Base-by-base conservation (phyloP, 2,797 vertebrate genomes). In the Rhodeus uyekii region DNA sequence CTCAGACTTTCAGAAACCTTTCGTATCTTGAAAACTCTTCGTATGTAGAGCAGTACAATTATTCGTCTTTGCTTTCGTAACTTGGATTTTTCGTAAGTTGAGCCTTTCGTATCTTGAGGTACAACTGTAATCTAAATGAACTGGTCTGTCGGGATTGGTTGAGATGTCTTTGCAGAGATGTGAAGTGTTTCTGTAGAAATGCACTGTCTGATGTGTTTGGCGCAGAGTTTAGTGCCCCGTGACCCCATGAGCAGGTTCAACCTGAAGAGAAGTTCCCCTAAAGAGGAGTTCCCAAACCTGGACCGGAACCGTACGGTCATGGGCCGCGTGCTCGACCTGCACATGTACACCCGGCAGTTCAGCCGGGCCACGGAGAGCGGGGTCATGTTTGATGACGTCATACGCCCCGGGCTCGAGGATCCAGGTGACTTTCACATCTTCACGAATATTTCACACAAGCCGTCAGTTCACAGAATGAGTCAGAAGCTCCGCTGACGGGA, bases 221-320 rank as follows among this genome's bases (percentile, higher is more conserved):
- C 50, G 16, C 81, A 94, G 93, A 92, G 83, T 81, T 39, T 92
- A 86, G 79, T 89, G 14, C 93, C 92, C 0, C 85, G 85, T 1
- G 92, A 93, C 69, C 92, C 93, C 38, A 91, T 91, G 89, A 78
- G 87, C 82, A 89, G 61, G 76, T 88, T 95, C 83, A 89, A 86
- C 68, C 87, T 94, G 78, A 91, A 68, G 80, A 90, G 93, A 80
- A 60, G 89, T 16, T 90, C 92, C 13, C 91, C 93, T 1, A 89
- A 91, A n/a, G 92, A 94, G 1, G 94, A 95, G 91, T 95, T 93
- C 75, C 94, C 94, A 6, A 85, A 89, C 87, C 90, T 95, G 65
- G 27, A 69, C 19, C 71, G 89, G 63, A 94, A 94, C 85, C 71
- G 42, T 10, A 95, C 93, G 48, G 82, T 78, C 82, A 95, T 94